Percentiles rank a stretch among this genome's conserved stretches.
phyloP scores from a whole-genome alignment of 2,888 invertebrate species.

The Xanthia icteritia region DNA sequence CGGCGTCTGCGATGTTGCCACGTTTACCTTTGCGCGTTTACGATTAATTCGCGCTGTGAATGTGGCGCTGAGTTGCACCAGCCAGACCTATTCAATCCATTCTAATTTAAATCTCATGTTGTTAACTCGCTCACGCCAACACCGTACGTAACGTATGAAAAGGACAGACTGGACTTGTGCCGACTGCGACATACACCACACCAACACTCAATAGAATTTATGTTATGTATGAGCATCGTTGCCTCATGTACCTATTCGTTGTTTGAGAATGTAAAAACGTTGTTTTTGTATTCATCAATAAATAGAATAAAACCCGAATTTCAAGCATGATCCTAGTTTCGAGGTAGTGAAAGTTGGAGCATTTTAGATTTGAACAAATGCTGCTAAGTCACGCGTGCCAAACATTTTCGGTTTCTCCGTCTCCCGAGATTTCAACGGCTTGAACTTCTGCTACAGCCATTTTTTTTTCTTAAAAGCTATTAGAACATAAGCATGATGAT shows the following conservation, averaged over 20 bases:
- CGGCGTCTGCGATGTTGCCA: constrained; percentile 71
- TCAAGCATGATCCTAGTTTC: constrained; percentile 12
- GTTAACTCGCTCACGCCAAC: constrained; percentile 69
- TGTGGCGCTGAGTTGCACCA: constrained; percentile 67
- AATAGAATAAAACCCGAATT: constrained; percentile 3
- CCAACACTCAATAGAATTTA: constrained; percentile 51
- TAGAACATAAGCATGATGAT: constrained; percentile 76
- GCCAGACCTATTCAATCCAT: constrained; percentile 67
- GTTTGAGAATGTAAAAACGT: constrained; percentile 27
- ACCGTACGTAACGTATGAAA: constrained; percentile 58
- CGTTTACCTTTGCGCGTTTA: constrained; percentile 74
- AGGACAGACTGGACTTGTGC: constrained; percentile 57
- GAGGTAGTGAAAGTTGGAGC: constrained; percentile 53
- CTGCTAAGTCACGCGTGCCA: constrained; percentile 37
- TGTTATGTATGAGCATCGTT: constrained; percentile 56
- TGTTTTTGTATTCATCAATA: constrained; percentile 24
- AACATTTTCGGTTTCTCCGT: constrained; percentile 13
- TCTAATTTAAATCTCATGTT: constrained; percentile 68
- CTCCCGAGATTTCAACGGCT: not conserved
- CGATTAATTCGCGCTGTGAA: constrained; percentile 75
- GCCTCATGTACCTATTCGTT: constrained; percentile 25
- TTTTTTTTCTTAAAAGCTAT: constrained; percentile 43
- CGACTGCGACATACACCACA: constrained; percentile 28
- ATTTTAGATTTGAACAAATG: constrained; percentile 28
- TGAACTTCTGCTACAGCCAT: not conserved